Conservation (phyloP, 2,113 vertebrate genomes). For the Girardinichthys multiradiatus region DNA sequence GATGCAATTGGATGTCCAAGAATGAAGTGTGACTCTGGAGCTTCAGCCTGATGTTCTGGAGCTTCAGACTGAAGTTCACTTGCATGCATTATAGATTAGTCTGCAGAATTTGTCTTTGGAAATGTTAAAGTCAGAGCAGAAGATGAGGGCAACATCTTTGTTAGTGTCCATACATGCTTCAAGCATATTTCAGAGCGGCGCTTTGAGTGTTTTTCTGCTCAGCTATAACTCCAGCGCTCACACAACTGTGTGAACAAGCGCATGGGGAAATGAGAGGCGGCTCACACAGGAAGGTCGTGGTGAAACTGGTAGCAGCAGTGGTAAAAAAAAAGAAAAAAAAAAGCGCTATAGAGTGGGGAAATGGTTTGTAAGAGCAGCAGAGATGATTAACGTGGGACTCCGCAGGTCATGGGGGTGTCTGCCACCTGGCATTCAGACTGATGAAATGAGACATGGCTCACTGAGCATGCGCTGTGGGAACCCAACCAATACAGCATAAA, state of each 20-base stretch:
- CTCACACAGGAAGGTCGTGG: constrained; percentile 31
- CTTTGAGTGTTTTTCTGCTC: constrained; percentile 9
- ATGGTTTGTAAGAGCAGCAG: constrained; percentile 37
- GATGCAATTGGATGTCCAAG: background rate
- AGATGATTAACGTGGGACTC: constrained; percentile 24
- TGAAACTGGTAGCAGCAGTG: constrained; percentile 1
- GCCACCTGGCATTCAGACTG: constrained; percentile 24
- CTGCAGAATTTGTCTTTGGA: background rate
- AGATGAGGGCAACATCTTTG: background rate
- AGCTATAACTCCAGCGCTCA: background rate
- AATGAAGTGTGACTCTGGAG: constrained; percentile 17
- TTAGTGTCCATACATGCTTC: background rate
- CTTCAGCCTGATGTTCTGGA: constrained; percentile 24
- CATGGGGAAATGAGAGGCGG: constrained; percentile 17
- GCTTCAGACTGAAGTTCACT: no score
- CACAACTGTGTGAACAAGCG: constrained; percentile 13
- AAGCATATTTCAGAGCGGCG: background rate
- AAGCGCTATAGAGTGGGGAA: constrained; percentile 12
- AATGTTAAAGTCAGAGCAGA: background rate
- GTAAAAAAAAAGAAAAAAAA: constrained; percentile 1
- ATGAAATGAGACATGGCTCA: constrained; percentile 31
- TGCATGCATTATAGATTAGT: background rate
- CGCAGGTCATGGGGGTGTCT: constrained; percentile 35
- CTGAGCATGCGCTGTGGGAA: constrained; percentile 29
- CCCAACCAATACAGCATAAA: background rate